A percentile compares a stretch with the other conserved stretches of the same genome.
Conservation (phyloP, 2,113 vertebrate genomes). For the Ranitomeya imitator region DNA sequence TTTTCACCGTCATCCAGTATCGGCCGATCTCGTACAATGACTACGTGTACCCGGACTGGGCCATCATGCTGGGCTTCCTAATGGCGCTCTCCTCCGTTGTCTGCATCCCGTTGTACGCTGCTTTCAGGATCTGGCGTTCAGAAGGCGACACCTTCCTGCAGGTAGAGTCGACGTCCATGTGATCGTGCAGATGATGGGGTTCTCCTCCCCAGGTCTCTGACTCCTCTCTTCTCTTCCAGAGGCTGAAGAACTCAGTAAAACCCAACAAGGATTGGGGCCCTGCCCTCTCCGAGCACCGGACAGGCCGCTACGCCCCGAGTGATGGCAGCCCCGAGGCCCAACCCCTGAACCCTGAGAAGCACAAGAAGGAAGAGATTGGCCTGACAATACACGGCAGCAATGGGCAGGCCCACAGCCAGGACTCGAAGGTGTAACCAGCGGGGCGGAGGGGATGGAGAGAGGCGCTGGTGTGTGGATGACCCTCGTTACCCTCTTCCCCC, state of each 20-base stretch:
- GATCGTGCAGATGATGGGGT: not conserved
- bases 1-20: constrained; percentile 99
- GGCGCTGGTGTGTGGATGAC: constrained; percentile 44
- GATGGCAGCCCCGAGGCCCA: constrained; percentile 83
- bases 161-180: constrained; percentile 68
- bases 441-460: not conserved
- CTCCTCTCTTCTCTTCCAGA: constrained; percentile 68
- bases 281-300: constrained; percentile 88
- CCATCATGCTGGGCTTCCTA: constrained; percentile 87
- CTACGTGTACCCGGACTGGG: constrained; percentile 91
- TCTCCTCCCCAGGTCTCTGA: not conserved
- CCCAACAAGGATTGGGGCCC: constrained; percentile 93
- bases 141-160: constrained; percentile 89
- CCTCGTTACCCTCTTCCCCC: constrained; percentile 9
- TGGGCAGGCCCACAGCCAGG: constrained; percentile 89
- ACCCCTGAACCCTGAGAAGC: constrained; percentile 83
- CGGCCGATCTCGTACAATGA: constrained; percentile 93
- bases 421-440: constrained; percentile 79
- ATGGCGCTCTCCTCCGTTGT: constrained; percentile 96
- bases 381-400: constrained; percentile 88
- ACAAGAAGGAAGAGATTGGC: constrained; percentile 77
- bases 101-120: constrained; percentile 92
- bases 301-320: constrained; percentile 82
- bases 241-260: constrained; percentile 88
- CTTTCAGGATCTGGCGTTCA: constrained; percentile 84